These are phyloP conservation scores for Pithys albifrons DNA, from an alignment of 2,113 vertebrate species.

Conservation along the genomic window DNA sequence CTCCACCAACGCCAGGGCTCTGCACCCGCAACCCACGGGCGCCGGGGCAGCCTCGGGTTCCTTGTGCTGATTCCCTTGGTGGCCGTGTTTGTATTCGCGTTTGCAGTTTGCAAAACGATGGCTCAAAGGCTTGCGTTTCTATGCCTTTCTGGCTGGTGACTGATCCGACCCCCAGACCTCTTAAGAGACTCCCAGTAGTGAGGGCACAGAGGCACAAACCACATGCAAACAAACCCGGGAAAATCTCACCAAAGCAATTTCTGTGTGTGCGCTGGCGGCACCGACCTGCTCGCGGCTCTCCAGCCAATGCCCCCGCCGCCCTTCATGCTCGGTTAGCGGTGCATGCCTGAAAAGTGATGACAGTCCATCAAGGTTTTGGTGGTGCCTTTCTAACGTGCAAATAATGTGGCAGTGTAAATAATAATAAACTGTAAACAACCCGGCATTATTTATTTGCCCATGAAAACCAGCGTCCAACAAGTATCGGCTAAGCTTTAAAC, in stretches of 20 bases:
- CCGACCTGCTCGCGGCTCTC: not conserved
- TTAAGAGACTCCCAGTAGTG: not conserved
- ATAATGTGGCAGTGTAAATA: slow-evolving; percentile 64
- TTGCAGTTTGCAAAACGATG: not conserved
- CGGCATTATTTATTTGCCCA: slow-evolving; percentile 45
- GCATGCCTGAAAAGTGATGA: slow-evolving; percentile 59
- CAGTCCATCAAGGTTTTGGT: slow-evolving; percentile 63
- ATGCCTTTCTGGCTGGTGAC: not conserved
- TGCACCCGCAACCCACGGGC: not conserved
- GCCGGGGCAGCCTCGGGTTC: not conserved
- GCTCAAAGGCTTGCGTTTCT: not conserved
- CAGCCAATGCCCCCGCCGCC: not conserved
- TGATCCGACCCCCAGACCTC: not conserved
- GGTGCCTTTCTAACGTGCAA: slow-evolving; percentile 60
- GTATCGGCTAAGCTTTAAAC: slow-evolving; percentile 24
- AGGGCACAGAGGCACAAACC: slow-evolving; percentile 31
- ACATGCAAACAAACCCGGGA: slow-evolving; percentile 34
- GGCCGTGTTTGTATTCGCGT: not conserved
- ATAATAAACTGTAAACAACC: slow-evolving; percentile 68
- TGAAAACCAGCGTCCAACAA: not conserved
- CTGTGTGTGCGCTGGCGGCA: not conserved
- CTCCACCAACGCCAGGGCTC: not conserved
- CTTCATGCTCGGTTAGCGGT: slow-evolving; percentile 39
- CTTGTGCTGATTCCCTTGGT: not conserved
- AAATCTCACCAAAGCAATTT: not conserved